These are phyloP conservation scores for Dinocampus coccinellae DNA, from an alignment of 2,888 invertebrate species.

Conservation along the genomic window DNA sequence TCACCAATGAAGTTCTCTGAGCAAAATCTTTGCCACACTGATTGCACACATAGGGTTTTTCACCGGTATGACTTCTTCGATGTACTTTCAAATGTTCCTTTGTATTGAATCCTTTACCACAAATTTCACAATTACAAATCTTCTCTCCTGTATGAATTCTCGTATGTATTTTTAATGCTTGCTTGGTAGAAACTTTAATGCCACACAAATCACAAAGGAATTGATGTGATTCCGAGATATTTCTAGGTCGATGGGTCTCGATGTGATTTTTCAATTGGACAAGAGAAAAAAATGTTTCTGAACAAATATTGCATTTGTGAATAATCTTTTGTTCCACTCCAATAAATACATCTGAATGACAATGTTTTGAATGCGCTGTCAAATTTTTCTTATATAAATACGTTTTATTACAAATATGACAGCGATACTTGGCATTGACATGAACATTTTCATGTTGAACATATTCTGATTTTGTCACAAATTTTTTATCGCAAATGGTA, in stretches of 20 bases:
- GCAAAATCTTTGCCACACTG: slow-evolving; percentile 63
- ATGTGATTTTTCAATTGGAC: slow-evolving; percentile 51
- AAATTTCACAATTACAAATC: slow-evolving; percentile 53
- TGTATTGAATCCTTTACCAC: slow-evolving; percentile 55
- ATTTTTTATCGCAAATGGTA: slow-evolving; percentile 56
- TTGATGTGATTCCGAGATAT: slow-evolving; percentile 39
- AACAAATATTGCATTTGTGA: slow-evolving; percentile 55
- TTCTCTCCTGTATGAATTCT: slow-evolving; percentile 54
- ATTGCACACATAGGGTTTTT: slow-evolving; percentile 60
- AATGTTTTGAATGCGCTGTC: slow-evolving; percentile 52
- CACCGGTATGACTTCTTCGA: slow-evolving; percentile 59
- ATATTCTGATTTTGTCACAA: slow-evolving; percentile 54
- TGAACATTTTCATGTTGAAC: slow-evolving; percentile 60
- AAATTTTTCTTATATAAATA: slow-evolving; percentile 62
- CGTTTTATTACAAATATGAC: slow-evolving; percentile 56
- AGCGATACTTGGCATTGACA: slow-evolving; percentile 51
- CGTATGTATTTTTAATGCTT: slow-evolving; percentile 51
- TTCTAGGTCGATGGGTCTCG: slow-evolving; percentile 50
- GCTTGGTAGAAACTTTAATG: slow-evolving; percentile 50
- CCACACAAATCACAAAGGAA: slow-evolving; percentile 62
- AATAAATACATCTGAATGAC: slow-evolving; percentile 48
- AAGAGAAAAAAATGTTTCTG: slow-evolving; percentile 51
- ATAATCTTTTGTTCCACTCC: slow-evolving; percentile 16
- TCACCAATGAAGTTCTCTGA: slow-evolving; percentile 59
- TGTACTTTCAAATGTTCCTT: slow-evolving; percentile 57